Base-by-base conservation (phyloP, 2,797 vertebrate genomes). In the Lutjanus argentimaculatus region DNA sequence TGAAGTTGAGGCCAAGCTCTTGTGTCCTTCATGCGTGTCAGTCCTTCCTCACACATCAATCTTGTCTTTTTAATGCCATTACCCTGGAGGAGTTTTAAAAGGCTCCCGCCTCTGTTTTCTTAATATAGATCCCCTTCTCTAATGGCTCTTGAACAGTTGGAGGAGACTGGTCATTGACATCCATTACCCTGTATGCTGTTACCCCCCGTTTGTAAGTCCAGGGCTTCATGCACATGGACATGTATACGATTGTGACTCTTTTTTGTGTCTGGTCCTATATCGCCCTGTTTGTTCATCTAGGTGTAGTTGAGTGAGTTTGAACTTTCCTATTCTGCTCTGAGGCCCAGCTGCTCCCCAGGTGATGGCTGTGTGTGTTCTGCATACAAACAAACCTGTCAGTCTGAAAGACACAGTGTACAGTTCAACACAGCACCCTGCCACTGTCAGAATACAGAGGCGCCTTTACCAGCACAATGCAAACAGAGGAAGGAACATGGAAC, bases 301-400 rank as follows among this genome's bases (percentile, higher is more conserved):
- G 75, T 89, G 68, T 84, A 74, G 77, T 84, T 75, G 76, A 84
- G 79, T 7, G 36, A 85, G 83, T 87, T 82, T 90, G 81, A 92
- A 89, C 83, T 92, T 91, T 79, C 79, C 66, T 66, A 65, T 92
- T 91, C 79, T 85, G 88, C 74, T 83, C 46, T 70, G 75, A 82
- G 72, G 82, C 88, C 87, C 82, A 74, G 87, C 88, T 86, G 78
- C 85, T 93, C 88, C 85, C 88, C 84, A 87, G 85, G 89, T 89
- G 92, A 91, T 4, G 76, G 65, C 67, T 68, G 75, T 82, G 83
- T 88, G 91, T 91, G 93, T 88, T 90, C 86, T 91, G 92, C 87
- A 94, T 94, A 88, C 89, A 91, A 93, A 93, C 83, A 90, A 80
- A 80, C 43, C 83, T 89, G 89, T 93, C 91, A 92, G 87, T 91